phyloP scores from a whole-genome alignment of 2,888 invertebrate genomes.

The Eupithecia pulchellata region DNA sequence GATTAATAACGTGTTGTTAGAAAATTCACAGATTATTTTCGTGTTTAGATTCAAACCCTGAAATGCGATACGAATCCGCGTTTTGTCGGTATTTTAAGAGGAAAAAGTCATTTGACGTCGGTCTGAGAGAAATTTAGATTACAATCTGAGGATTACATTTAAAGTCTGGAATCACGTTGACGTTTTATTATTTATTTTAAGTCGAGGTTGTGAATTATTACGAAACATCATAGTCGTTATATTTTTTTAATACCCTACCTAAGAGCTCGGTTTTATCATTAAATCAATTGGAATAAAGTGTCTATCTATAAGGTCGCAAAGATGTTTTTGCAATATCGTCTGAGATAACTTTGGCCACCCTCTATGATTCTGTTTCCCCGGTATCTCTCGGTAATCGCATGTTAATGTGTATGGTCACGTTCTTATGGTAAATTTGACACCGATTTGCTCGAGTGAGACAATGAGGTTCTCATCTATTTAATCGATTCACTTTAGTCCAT shows the following conservation, averaged over 20 bases:
- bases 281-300: neutral
- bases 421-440: neutral
- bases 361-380: neutral
- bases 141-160: slow-evolving; percentile 8
- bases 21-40: neutral
- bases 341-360: neutral
- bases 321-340: neutral
- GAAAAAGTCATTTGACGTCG: slow-evolving; percentile 11
- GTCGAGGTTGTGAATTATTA: neutral
- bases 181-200: neutral
- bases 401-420: slow-evolving; percentile 3
- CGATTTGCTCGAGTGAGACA: neutral
- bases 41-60: neutral
- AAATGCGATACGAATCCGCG: slow-evolving; percentile 7
- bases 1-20: neutral
- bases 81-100: slow-evolving; percentile 25
- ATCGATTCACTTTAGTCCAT: neutral
- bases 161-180: neutral
- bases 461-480: neutral
- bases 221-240: neutral
- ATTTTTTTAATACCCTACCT: neutral
- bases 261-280: neutral
- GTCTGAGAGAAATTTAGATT: slow-evolving; percentile 15
- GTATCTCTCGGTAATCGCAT: neutral
- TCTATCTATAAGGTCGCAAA: neutral